phyloP scores from a whole-genome alignment of 2,113 vertebrate genomes.

The Ciconia boyciana region DNA sequence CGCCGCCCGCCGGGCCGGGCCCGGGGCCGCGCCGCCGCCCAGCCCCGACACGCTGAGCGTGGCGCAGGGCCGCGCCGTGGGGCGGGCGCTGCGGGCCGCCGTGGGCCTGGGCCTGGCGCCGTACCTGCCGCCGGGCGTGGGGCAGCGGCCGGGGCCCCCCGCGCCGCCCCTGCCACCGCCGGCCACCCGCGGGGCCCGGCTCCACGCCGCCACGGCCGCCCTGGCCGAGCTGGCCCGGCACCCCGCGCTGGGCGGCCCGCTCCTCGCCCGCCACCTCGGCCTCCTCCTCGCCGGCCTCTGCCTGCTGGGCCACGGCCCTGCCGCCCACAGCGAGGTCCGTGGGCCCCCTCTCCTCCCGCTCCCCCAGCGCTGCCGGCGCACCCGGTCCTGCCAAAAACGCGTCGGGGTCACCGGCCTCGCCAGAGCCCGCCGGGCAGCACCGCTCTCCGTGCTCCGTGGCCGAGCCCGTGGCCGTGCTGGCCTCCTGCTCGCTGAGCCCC shows the following conservation, averaged over 20 bases:
- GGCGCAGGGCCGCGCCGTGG: conserved; percentile 79
- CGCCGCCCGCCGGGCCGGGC: not conserved
- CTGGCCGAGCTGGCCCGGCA: conserved; percentile 75
- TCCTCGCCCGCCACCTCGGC: conserved; percentile 85
- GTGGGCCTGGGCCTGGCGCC: conserved; percentile 85
- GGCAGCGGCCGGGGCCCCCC: conserved; percentile 70
- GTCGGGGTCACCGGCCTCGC: not conserved
- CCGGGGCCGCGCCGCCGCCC: conserved; percentile 74
- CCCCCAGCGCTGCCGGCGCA: too few species aligned
- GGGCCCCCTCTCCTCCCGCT: not conserved
- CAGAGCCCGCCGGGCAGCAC: accelerated
- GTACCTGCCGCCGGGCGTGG: conserved; percentile 82
- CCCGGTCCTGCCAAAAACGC: accelerated
- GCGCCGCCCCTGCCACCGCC: not conserved
- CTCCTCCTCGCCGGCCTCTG: conserved; percentile 85
- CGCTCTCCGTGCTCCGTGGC: not conserved
- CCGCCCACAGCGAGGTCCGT: not conserved
- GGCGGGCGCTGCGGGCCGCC: conserved; percentile 80
- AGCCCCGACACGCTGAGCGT: conserved; percentile 85
- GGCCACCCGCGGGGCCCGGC: conserved; percentile 31
- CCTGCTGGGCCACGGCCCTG: conserved; percentile 72
- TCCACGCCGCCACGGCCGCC: conserved; percentile 63
- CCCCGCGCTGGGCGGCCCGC: conserved; percentile 72
- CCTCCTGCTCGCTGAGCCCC: accelerated
- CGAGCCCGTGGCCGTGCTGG: accelerated